These are phyloP conservation scores for Pteromalus puparum DNA, from an alignment of 1,140 invertebrate genomes.

Conservation along the genomic window DNA sequence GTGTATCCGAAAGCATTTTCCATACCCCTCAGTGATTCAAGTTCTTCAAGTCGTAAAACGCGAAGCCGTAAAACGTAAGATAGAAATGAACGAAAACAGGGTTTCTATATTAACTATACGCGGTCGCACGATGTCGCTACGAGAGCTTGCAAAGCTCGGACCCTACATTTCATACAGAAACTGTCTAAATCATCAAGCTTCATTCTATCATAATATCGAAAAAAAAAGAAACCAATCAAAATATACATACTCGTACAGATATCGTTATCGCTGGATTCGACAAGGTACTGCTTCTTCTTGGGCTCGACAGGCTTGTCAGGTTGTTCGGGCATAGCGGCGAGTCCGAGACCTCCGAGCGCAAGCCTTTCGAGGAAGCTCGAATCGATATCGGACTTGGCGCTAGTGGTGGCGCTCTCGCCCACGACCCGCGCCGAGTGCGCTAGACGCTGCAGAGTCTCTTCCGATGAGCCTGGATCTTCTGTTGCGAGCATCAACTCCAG, in stretches of 20 bases:
- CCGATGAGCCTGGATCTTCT: constrained; percentile 67
- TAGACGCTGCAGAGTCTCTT: constrained; percentile 66
- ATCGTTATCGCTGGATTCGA: constrained; percentile 82
- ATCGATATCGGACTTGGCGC: constrained; percentile 60
- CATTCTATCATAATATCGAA: too few species aligned
- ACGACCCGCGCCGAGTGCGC: constrained; percentile 61
- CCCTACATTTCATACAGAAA: neutral
- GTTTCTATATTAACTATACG: neutral
- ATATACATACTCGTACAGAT: constrained; percentile 72
- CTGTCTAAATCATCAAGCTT: too few species aligned
- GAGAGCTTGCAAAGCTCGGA: neutral
- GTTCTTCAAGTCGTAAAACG: neutral
- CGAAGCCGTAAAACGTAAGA: neutral
- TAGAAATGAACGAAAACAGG: neutral
- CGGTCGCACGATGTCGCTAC: neutral
- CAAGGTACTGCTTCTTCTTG: constrained; percentile 63
- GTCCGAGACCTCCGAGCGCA: constrained; percentile 34
- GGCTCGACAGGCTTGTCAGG: constrained; percentile 10
- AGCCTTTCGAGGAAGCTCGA: constrained; percentile 50
- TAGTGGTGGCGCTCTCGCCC: constrained; percentile 59
- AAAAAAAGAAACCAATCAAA: neutral
- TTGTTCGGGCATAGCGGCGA: constrained; percentile 28
- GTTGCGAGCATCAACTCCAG: constrained; percentile 71
- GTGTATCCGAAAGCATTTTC: neutral
- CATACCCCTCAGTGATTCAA: neutral